Conservation (phyloP, 2,113 vertebrate species). For the Sakesphorus luctuosus region DNA sequence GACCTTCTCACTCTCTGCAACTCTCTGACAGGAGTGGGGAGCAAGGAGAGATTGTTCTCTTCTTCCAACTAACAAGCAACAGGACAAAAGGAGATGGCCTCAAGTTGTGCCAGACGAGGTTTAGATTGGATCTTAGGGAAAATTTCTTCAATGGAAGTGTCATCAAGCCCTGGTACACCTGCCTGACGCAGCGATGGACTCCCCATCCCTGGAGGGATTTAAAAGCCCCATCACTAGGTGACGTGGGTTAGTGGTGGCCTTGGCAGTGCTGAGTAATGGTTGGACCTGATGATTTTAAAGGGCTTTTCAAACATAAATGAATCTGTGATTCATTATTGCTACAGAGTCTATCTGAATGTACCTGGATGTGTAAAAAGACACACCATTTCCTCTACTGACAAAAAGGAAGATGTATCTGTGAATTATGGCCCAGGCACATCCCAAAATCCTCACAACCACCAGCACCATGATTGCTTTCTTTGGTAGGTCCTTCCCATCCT, state of each 20-base stretch:
- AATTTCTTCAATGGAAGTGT: background rate
- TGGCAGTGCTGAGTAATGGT: background rate
- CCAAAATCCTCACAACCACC: background rate
- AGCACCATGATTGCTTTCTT: background rate
- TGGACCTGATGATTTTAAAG: background rate
- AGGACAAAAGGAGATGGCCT: background rate
- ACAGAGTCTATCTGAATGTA: background rate
- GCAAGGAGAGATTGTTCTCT: fast-evolving
- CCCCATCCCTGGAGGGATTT: too few relatives aligned
- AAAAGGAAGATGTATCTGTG: background rate
- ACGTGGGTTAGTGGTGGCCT: background rate
- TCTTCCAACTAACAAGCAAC: background rate
- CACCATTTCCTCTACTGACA: background rate
- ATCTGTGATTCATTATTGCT: background rate
- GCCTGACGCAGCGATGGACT: fast-evolving
- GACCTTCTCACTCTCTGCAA: background rate
- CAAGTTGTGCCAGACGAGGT: fast-evolving
- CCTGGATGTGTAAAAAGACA: fast-evolving
- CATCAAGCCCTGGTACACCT: background rate
- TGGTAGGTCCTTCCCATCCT: background rate
- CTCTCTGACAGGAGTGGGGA: background rate
- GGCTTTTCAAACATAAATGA: background rate
- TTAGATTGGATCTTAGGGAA: background rate
- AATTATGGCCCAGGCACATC: background rate
- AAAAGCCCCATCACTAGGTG: background rate